These are phyloP conservation scores for Poeciliopsis retropinna DNA, from an alignment of 2,113 vertebrate genomes.

Conservation along the genomic window DNA sequence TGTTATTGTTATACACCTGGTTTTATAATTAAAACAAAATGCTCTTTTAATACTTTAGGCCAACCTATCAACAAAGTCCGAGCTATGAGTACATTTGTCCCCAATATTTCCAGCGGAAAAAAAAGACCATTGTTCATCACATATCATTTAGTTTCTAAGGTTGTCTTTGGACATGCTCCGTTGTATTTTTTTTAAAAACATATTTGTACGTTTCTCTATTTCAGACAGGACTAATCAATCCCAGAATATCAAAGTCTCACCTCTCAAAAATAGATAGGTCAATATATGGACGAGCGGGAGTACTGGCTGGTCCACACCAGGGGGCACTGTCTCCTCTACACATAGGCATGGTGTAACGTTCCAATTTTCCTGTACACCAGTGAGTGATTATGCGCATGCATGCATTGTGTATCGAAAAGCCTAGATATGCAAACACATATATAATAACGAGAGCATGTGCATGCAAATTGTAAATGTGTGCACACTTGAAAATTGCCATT, in stretches of 20 bases:
- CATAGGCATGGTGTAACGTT: constrained; percentile 54
- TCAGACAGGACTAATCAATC: constrained; percentile 61
- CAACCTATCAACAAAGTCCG: neutral
- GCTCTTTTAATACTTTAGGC: neutral
- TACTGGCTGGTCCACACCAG: constrained; percentile 69
- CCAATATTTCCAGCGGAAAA: neutral
- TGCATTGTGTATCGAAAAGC: constrained; percentile 12
- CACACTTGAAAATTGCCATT: constrained; percentile 30
- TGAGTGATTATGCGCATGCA: constrained; percentile 8
- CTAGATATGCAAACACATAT: constrained; percentile 11
- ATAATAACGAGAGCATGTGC: constrained; percentile 5
- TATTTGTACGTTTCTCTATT: neutral
- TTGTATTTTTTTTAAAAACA: constrained; percentile 11
- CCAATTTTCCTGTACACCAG: constrained; percentile 27
- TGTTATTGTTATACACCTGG: neutral
- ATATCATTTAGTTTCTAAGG: neutral
- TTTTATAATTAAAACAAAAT: neutral
- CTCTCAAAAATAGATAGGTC: constrained; percentile 33
- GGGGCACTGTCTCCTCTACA: constrained; percentile 79
- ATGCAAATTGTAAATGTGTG: constrained; percentile 26
- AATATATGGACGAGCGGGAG: constrained; percentile 54
- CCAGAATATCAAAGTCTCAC: constrained; percentile 54
- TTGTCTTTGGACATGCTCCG: neutral
- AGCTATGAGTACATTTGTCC: neutral
- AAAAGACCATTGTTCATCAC: neutral